Conservation (phyloP, 2,113 vertebrate species). For the Toxostoma redivivum region DNA sequence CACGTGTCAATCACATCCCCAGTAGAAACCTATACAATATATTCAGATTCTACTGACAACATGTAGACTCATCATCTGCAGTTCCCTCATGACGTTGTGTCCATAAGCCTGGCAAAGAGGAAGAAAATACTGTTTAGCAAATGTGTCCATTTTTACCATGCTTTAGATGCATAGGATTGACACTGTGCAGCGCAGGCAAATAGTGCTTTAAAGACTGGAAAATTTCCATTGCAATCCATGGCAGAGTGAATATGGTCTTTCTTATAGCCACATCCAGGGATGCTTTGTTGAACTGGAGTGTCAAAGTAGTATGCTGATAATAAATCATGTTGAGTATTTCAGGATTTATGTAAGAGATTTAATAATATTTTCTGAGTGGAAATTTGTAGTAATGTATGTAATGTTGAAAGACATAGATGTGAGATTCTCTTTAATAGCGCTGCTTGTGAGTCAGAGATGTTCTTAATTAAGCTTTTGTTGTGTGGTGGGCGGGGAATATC, state of each 20-base stretch:
- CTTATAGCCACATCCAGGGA: neutral
- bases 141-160: neutral
- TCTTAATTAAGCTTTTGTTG: conserved; percentile 22
- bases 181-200: neutral
- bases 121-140: neutral
- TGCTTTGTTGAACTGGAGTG: neutral
- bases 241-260: neutral
- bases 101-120: neutral
- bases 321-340: neutral
- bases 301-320: neutral
- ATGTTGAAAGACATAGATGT: neutral
- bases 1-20: accelerated
- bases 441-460: conserved; percentile 23
- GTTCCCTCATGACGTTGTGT: neutral
- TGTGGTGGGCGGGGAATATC: neutral
- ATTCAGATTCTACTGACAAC: neutral
- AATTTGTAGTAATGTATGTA: neutral
- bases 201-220: neutral
- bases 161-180: neutral
- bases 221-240: neutral
- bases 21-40: neutral
- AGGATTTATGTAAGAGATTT: neutral
- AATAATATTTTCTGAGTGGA: neutral
- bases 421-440: neutral
- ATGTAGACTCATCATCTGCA: neutral